Evolutionary conservation across 1,140 invertebrate species (phyloP), one percentile per base, ranked within the genome.

Genomic region (Campoletis sonorensis): DNA sequence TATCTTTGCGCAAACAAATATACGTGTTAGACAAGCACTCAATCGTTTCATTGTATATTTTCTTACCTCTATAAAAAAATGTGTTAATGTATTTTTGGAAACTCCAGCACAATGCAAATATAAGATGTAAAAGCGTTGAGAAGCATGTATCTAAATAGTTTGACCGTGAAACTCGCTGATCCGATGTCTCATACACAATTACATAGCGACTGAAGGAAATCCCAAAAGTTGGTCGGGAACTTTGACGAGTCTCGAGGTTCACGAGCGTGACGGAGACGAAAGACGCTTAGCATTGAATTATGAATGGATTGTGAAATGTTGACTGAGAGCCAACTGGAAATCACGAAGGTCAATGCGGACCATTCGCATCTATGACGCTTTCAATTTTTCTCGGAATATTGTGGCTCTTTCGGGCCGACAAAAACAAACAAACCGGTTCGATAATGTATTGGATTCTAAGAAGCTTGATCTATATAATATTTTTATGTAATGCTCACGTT

Each of bases 241-340:
- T 33, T 33, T 27, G 16, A 37, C 54, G 30, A 61, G 33, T 61
- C 30, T 77, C 73, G 73, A 77, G 73, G 54, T 21, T 40, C 30
- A 30, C 51, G 30, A 27, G 70, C 70, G 40, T 75, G 26, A 58
- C 72, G 23, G 27, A n/a, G 13, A 54, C 13, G 21, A 26, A 26
- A 27, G 7, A 26, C 7, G 23, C 23, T 45, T 54, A 58, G 49
- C 45, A 75, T 75, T 54, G 49, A 30, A 75, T 75, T 58, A 45
- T 54, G 45, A 75, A 75, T 75, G 49, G n/a, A 5, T 26, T 2
- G 72, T 51, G 72, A 30, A 75, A 77, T 77, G 37, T 77, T 77
- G 51, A 61, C 73, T n/a, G 37, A 77, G 51, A 77, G 51, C 8
- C 26, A 64, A 77, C 73, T 77, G 51, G 73, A 58, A 76, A 76